These are phyloP conservation scores for Scaptodrosophila lebanonensis DNA, from an alignment of 1,140 invertebrate genomes.

Conservation along the genomic window DNA sequence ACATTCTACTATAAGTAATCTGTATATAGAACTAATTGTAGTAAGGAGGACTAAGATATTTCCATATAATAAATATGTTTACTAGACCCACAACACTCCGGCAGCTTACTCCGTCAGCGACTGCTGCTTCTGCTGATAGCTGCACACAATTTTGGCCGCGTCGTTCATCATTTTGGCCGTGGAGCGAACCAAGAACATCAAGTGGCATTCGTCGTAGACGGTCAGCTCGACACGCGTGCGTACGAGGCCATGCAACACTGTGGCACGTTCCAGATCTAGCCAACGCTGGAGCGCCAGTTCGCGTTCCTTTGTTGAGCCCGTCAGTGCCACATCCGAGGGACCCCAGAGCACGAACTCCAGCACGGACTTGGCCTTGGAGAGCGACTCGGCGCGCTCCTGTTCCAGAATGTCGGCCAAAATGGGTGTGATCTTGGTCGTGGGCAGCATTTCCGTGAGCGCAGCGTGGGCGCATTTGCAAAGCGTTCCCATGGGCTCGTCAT, in stretches of 20 bases:
- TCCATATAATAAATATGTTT: constrained; percentile 49
- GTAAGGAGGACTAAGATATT: constrained; percentile 57
- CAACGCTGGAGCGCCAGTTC: constrained; percentile 86
- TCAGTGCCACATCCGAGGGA: constrained; percentile 84
- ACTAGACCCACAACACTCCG: not conserved
- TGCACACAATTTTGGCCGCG: constrained; percentile 79
- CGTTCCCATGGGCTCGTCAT: constrained; percentile 82
- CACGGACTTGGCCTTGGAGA: constrained; percentile 84
- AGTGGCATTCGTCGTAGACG: constrained; percentile 87
- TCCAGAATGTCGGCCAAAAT: constrained; percentile 83
- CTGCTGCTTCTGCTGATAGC: constrained; percentile 52
- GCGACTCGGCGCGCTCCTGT: constrained; percentile 84
- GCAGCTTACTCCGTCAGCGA: not conserved
- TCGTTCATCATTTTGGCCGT: constrained; percentile 88
- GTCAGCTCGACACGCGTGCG: constrained; percentile 85
- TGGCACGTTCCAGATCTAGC: constrained; percentile 89
- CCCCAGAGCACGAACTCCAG: constrained; percentile 92
- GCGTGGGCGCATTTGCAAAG: constrained; percentile 87
- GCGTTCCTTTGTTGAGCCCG: constrained; percentile 82
- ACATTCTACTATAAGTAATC: no score
- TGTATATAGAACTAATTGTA: constrained; percentile 32
- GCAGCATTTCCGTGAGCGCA: constrained; percentile 82
- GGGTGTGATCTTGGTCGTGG: constrained; percentile 81
- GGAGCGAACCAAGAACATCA: constrained; percentile 88
- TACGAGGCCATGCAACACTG: constrained; percentile 86